Conservation (phyloP, 1,140 invertebrate genomes). For the Drosophila sproati region DNA sequence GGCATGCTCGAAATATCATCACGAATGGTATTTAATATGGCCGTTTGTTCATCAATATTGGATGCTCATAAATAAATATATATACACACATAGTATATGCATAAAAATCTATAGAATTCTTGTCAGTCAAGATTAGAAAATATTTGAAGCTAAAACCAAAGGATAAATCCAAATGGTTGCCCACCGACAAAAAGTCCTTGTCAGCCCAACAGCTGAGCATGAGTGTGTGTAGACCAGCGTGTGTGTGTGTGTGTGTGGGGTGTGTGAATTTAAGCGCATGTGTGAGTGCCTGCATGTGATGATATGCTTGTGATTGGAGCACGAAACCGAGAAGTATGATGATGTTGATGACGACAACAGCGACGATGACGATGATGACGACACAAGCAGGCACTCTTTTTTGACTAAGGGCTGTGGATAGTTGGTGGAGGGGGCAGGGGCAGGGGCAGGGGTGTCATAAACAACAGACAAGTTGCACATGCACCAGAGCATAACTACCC, state of each 20-base stretch:
- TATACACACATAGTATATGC: constrained; percentile 7
- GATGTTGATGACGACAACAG: constrained; percentile 78
- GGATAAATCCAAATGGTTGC: constrained; percentile 26
- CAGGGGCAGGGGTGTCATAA: constrained; percentile 63
- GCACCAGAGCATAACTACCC: constrained; percentile 71
- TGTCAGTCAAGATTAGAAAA: constrained; percentile 32
- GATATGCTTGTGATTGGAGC: constrained; percentile 77
- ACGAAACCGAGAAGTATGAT: constrained; percentile 78
- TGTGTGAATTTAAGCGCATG: constrained; percentile 37
- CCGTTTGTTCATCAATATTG: constrained; percentile 1
- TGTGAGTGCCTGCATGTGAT: constrained; percentile 52
- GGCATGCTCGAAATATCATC: neutral
- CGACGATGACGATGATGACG: constrained; percentile 11
- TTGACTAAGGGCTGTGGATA: neutral
- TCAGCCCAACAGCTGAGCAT: constrained; percentile 8
- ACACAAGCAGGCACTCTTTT: constrained; percentile 5
- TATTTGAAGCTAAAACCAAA: constrained; percentile 28
- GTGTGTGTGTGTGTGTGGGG: constrained; percentile 17
- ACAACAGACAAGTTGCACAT: constrained; percentile 82
- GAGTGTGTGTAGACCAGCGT: constrained; percentile 8
- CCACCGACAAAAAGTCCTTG: constrained; percentile 10
- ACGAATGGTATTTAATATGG: constrained; percentile 19
- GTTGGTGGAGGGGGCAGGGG: constrained; percentile 6
- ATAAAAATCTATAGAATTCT: constrained; percentile 33
- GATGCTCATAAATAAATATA: constrained; percentile 16